A percentile compares a stretch with the other conserved stretches of the same genome.
phyloP scores from a whole-genome alignment of 2,113 vertebrate species.

The Sebastes schlegelii region DNA sequence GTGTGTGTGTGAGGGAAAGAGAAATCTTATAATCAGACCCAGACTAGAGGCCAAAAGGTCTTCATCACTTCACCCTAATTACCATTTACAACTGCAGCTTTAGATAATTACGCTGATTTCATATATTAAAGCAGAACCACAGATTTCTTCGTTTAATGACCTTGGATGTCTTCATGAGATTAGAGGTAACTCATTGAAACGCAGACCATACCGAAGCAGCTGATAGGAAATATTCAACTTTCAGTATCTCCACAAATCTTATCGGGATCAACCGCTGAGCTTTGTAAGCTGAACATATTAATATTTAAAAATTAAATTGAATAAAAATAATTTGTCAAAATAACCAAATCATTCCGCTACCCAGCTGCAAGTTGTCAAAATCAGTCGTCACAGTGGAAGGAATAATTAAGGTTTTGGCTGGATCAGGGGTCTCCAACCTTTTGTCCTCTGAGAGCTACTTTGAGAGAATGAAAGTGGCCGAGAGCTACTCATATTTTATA shows the following conservation, averaged over 20 bases:
- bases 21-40: slow-evolving; percentile 35
- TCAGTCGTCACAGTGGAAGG: background rate
- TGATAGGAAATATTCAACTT: slow-evolving; percentile 11
- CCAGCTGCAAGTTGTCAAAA: background rate
- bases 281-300: background rate
- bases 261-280: background rate
- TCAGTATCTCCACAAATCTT: background rate
- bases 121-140: slow-evolving; percentile 39
- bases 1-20: background rate
- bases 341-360: background rate
- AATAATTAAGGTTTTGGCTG: background rate
- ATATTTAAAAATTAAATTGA: background rate
- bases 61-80: slow-evolving; percentile 60
- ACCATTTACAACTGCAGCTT: slow-evolving; percentile 60
- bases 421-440: too few relatives aligned
- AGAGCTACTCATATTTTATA: too few relatives aligned
- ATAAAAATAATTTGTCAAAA: background rate
- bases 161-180: slow-evolving; percentile 31
- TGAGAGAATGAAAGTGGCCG: too few relatives aligned
- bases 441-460: too few relatives aligned
- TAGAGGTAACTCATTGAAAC: background rate
- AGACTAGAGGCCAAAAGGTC: slow-evolving; percentile 51
- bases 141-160: slow-evolving; percentile 43
- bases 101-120: slow-evolving; percentile 52
- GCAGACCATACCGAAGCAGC: background rate